These are phyloP conservation scores for Carposina sasakii DNA, from an alignment of 1,140 invertebrate genomes.

Conservation along the genomic window DNA sequence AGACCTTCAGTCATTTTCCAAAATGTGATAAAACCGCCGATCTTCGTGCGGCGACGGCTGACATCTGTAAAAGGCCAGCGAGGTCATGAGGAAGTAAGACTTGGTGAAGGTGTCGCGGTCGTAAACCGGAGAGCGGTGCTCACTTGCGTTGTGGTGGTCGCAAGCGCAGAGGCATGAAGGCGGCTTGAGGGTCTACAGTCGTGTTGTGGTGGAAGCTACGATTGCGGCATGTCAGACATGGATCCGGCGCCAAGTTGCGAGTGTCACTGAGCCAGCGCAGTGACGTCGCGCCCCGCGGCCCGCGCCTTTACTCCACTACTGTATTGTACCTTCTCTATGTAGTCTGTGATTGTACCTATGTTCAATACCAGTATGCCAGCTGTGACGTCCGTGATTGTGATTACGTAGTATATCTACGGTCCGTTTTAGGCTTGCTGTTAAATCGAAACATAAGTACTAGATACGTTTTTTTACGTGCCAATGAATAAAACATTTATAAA, in stretches of 20 bases:
- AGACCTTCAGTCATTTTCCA: constrained; percentile 69
- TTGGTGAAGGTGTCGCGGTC: constrained; percentile 16
- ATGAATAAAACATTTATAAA: too few relatives aligned
- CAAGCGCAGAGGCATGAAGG: constrained; percentile 59
- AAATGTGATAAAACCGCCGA: constrained; percentile 67
- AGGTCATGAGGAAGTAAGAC: constrained; percentile 63
- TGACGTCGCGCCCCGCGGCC: neutral
- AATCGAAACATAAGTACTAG: too few relatives aligned
- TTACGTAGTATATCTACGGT: too few relatives aligned
- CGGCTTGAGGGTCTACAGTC: constrained; percentile 36
- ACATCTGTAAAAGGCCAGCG: constrained; percentile 63
- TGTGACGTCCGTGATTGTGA: too few relatives aligned
- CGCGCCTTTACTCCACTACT: too few relatives aligned
- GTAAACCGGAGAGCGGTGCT: constrained; percentile 26
- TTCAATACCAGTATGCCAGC: too few relatives aligned
- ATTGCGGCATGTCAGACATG: constrained; percentile 46
- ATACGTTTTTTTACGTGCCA: too few relatives aligned
- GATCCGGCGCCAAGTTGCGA: constrained; percentile 13
- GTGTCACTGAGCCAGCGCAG: constrained; percentile 9
- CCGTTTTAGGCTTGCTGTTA: too few relatives aligned
- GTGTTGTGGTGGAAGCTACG: constrained; percentile 42
- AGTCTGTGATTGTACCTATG: too few relatives aligned
- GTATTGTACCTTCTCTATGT: too few relatives aligned
- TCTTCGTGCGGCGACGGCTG: constrained; percentile 62
- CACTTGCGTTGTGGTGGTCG: constrained; percentile 56